Evolutionary conservation across 64 coral and sea anemone species (phyloP).

Genomic region (Acropora tenuis): DNA sequence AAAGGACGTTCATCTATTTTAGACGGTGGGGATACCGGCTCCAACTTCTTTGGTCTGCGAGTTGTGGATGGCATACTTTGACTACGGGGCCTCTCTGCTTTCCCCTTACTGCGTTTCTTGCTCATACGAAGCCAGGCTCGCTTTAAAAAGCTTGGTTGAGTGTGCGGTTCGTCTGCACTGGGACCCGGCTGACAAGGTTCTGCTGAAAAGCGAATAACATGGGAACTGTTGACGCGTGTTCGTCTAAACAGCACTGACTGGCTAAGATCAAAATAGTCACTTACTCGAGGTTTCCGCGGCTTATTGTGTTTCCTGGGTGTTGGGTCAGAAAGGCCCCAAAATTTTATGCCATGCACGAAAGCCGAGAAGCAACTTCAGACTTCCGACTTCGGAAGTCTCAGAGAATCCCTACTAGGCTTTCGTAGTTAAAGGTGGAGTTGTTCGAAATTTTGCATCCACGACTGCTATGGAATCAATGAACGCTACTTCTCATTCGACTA

Average conservation of each 20-base stretch:
- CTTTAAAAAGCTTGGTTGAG: conserved; percentile 42
- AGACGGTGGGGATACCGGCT: not conserved
- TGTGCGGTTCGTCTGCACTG: not conserved
- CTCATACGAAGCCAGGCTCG: conserved; percentile 61
- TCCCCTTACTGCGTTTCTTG: conserved; percentile 14
- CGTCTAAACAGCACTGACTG: not conserved
- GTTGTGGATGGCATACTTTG: conserved; percentile 30
- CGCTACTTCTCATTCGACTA: too few species aligned
- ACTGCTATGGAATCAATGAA: too few species aligned
- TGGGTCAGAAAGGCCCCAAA: too few species aligned
- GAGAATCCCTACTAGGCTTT: too few species aligned
- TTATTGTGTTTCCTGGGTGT: too few species aligned
- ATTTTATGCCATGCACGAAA: too few species aligned
- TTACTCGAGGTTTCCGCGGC: too few species aligned
- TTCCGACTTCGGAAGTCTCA: too few species aligned
- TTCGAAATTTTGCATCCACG: too few species aligned
- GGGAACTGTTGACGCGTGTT: not conserved
- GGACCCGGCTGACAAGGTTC: not conserved
- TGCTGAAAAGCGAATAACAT: not conserved
- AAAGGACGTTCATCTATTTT: not conserved
- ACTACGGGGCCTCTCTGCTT: conserved; percentile 26
- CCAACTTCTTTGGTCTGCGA: not conserved
- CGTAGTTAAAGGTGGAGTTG: too few species aligned
- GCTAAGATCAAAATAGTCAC: too few species aligned
- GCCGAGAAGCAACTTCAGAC: too few species aligned